Evolutionary conservation across 2,113 vertebrate species (phyloP), one percentile per base, ranked within the genome.

Genomic region (Tiliqua scincoides): DNA sequence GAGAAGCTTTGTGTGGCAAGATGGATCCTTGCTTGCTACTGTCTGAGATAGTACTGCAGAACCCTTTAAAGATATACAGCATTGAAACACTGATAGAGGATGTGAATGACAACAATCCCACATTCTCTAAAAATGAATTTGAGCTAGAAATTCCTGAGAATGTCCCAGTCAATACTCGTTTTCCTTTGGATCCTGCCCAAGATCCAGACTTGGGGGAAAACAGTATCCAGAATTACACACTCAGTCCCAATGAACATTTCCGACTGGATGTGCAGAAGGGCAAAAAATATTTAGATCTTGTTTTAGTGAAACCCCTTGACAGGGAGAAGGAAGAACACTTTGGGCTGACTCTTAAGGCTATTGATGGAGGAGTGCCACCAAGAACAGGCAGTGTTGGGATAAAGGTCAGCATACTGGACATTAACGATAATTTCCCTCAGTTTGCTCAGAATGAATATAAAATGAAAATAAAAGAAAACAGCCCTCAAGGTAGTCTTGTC

Each of bases 1-100:
- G 97, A 67, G 97, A 98, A 78, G 91, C 93, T 59, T 87, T 97
- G 48, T 98, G 98, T 27, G 96, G 95, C 0, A 93, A 96, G 52
- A 96, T 89, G 0, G 93, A 95, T 0, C 93, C 91, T 0, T 98
- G 97, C 83, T 95, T 93, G 0, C 93, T 98, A 30, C 54, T 89
- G 87, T 94, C 97, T 43, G 96, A 97, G 85, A 93, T 97, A 35
- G 93, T 98, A 57, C 92, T 98, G 48, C 97, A 97, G 95, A 97
- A 96, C 30, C 98, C 97, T 0, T 88, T 97, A 62, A 95, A 98
- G 87, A 91, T 98, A 63, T 93, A 96, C 83, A 94, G 90, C 25
- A 93, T 96, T 77, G 96, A 96, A 25, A 88, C 98, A 27, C 96
- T 35, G 35, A 71, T 71, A 71, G 35, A 71, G 37, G 70, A 71